Conservation (phyloP, 2,797 vertebrate species). For the Labroides dimidiatus region DNA sequence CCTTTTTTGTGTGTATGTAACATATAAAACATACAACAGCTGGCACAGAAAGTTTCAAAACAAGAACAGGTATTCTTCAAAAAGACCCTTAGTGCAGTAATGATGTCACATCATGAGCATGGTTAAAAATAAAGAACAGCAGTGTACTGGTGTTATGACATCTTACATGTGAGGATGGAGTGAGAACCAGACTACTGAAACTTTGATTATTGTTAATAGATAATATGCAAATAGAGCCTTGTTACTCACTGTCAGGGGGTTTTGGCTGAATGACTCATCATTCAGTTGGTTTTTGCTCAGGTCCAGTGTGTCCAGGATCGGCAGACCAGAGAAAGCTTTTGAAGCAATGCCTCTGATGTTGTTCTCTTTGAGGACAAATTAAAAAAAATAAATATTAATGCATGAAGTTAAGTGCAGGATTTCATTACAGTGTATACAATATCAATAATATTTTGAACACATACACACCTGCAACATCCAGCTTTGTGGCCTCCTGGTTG, state of each 20-base stretch:
- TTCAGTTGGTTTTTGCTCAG: conserved; percentile 86
- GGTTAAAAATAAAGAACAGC: background rate
- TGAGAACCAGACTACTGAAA: no score
- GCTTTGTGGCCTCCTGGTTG: conserved; percentile 77
- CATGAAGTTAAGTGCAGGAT: background rate
- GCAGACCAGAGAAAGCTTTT: conserved; percentile 78
- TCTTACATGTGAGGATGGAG: background rate
- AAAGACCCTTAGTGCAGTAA: background rate
- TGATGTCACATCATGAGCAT: no score
- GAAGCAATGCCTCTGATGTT: conserved; percentile 76
- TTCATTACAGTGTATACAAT: background rate
- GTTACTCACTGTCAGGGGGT: conserved; percentile 79
- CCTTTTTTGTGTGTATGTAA: no score
- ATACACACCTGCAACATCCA: conserved; percentile 85
- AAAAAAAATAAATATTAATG: background rate
- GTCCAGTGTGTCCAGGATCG: conserved; percentile 83
- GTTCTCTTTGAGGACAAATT: conserved; percentile 78
- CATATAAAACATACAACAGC: background rate
- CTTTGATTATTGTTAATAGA: background rate
- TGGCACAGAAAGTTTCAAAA: background rate
- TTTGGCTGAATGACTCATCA: conserved; percentile 74
- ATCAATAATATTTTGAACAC: background rate
- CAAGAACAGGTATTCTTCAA: background rate
- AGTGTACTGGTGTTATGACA: background rate
- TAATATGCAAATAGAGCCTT: background rate